A percentile compares a stretch with the other conserved stretches of the same genome.
Conservation (phyloP, 2,797 vertebrate species). For the Semaprochilodus insignis region DNA sequence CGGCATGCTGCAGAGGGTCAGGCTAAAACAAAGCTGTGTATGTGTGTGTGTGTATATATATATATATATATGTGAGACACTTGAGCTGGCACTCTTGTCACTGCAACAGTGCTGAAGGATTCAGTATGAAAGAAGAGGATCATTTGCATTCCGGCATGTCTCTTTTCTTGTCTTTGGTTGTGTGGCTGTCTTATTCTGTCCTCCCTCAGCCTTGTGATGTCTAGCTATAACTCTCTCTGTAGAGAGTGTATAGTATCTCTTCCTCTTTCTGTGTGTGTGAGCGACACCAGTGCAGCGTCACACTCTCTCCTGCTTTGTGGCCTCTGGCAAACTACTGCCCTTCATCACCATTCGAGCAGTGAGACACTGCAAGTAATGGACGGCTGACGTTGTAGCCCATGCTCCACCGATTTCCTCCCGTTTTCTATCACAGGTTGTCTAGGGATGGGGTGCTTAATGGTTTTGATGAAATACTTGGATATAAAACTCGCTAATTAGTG, state of each 20-base stretch:
- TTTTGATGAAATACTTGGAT: background rate
- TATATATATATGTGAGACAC: conserved; percentile 20
- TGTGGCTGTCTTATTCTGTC: background rate
- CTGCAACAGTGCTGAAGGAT: conserved; percentile 32
- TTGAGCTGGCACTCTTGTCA: conserved; percentile 24
- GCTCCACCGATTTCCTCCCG: background rate
- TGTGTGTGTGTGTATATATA: background rate
- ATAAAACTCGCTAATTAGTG: background rate
- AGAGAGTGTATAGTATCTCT: background rate
- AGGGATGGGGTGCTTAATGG: background rate
- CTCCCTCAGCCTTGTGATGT: background rate
- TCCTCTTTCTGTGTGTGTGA: background rate
- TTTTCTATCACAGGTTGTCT: background rate
- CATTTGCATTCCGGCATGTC: conserved; percentile 22
- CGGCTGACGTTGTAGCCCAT: background rate
- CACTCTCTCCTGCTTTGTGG: conserved; percentile 16
- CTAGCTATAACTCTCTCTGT: background rate
- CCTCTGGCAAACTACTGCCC: conserved; percentile 24
- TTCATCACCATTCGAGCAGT: conserved; percentile 10
- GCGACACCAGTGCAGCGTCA: conserved; percentile 3
- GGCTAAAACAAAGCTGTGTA: conserved; percentile 10
- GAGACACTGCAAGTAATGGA: conserved; percentile 1
- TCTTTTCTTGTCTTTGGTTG: background rate
- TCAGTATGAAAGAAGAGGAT: conserved; percentile 21
- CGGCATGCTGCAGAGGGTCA: background rate